Percentiles rank a stretch among this genome's conserved stretches.
These are phyloP conservation scores for Agapornis roseicollis DNA, from an alignment of 2,113 vertebrate species.

Conservation along the genomic window DNA sequence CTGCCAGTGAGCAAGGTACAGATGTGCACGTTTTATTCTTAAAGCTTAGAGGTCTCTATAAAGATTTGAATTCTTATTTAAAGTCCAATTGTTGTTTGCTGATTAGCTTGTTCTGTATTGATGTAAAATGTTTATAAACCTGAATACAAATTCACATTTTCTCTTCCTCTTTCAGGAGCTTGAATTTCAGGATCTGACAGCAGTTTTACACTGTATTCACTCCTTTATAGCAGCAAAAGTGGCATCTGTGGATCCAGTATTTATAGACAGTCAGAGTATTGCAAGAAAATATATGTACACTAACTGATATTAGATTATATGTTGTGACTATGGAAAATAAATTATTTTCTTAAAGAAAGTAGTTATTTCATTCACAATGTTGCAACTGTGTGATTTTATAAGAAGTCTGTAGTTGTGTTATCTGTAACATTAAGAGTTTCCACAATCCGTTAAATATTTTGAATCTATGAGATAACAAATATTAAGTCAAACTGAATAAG, in stretches of 20 bases:
- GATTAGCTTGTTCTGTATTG: neutral
- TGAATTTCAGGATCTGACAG: slow-evolving; percentile 89
- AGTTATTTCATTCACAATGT: slow-evolving; percentile 64
- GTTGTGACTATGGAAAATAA: slow-evolving; percentile 49
- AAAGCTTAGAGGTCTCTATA: neutral
- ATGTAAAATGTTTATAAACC: neutral
- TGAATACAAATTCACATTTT: neutral
- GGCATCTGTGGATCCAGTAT: slow-evolving; percentile 89
- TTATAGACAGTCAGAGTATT: slow-evolving; percentile 84
- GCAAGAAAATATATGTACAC: slow-evolving; percentile 79
- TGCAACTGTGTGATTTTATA: slow-evolving; percentile 72
- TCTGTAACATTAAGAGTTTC: slow-evolving; percentile 64
- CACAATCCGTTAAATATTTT: slow-evolving; percentile 30
- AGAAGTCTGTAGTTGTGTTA: slow-evolving; percentile 60
- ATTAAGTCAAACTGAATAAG: slow-evolving; percentile 38
- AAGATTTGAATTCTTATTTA: neutral
- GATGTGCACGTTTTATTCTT: neutral
- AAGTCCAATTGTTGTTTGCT: neutral
- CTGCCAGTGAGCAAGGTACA: neutral
- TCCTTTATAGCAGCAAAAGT: slow-evolving; percentile 94
- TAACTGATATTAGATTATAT: slow-evolving; percentile 70
- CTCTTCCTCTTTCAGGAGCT: slow-evolving; percentile 80
- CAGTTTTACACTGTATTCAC: slow-evolving; percentile 91
- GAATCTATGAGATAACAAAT: neutral
- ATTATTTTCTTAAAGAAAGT: slow-evolving; percentile 76